Evolutionary conservation across 2,888 invertebrate genomes (phyloP).

Genomic region (Drosophila aldrichi): DNA sequence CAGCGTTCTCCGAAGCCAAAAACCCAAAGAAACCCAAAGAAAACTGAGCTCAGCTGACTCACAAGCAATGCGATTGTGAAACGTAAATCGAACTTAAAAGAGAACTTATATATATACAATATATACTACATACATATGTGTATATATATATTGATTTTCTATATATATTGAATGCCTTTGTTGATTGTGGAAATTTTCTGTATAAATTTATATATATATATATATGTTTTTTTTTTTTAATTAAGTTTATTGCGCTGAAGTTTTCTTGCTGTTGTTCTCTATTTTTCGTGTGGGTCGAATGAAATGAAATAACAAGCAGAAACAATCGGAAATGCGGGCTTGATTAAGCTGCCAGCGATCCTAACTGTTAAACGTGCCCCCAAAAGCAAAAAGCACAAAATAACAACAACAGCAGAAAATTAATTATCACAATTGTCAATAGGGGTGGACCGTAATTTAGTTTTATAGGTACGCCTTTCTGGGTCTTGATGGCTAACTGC

Average conservation of each 20-base stretch:
- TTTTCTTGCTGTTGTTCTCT: constrained; percentile 15
- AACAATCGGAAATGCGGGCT: constrained; percentile 48
- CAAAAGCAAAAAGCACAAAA: constrained; percentile 8
- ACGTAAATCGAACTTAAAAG: constrained; percentile 18
- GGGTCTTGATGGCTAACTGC: not conserved
- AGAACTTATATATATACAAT: constrained; percentile 13
- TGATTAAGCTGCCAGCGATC: constrained; percentile 14
- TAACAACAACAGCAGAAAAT: constrained; percentile 15
- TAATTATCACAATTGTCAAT: constrained; percentile 30
- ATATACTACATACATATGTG: not conserved
- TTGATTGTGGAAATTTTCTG: constrained; percentile 43
- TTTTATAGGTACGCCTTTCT: constrained; percentile 4
- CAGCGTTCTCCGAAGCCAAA: constrained; percentile 20
- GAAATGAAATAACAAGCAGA: constrained; percentile 15
- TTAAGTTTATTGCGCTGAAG: constrained; percentile 41
- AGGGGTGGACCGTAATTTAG: constrained; percentile 3
- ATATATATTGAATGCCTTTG: constrained; percentile 25
- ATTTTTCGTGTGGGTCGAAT: constrained; percentile 31
- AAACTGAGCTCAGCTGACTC: constrained; percentile 40
- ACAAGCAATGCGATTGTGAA: constrained; percentile 31
- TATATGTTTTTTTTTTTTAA: constrained; percentile 24
- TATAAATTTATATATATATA: not conserved
- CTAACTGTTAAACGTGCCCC: constrained; percentile 13
- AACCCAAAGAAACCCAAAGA: constrained; percentile 9
- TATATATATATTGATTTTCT: constrained; percentile 19